Evolutionary conservation across 1,140 invertebrate genomes (phyloP), one percentile per base, ranked within the genome.

Genomic region (Saccostrea glomerata): DNA sequence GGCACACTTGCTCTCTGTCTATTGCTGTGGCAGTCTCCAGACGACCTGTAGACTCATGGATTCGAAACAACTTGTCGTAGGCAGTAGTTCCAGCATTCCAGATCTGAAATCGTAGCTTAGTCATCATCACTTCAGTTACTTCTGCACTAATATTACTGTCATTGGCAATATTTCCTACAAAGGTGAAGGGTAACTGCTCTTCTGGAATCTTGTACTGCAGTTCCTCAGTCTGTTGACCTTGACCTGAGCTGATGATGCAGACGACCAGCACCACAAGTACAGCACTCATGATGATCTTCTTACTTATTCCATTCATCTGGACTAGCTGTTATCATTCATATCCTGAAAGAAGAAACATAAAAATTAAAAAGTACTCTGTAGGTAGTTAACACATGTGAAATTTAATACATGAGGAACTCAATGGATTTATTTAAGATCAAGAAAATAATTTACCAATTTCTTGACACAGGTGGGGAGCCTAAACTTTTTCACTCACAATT

Each of bases 1-100:
- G 55, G 86, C 91, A 92, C 7, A 92, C 77, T 17, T 73, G 54
- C 54, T 93, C 92, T 20, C 91, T 55, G 87, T 93, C 90, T 13
- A 93, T 87, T 4, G 66, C 83, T 3, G 54, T 86, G 0, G 84
- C 70, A 9, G 89, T 91, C 56, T 58, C 86, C 12, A 92, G 60
- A 56, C 88, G 84, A 17, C 92, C 91, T 63, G 58, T 87, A 23
- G 85, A 82, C 23, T 87, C 84, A 56, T 89, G 85, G 12, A 92
- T 87, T 5, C 60, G 56, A 82, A 92, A 92, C 40, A 90, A 73
- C 20, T 87, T 77, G 55, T 82, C 89, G 25, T 87, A 87, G 9
- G 77, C 73, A 63, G 54, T 63, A 11, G 20, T 60, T 5, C 30
- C 30, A n/a, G 36, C 30, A 47, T 86, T 90, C 17, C 84, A 85